Base-by-base conservation (phyloP, 2,888 invertebrate genomes). In the Onthophagus sagittarius region DNA sequence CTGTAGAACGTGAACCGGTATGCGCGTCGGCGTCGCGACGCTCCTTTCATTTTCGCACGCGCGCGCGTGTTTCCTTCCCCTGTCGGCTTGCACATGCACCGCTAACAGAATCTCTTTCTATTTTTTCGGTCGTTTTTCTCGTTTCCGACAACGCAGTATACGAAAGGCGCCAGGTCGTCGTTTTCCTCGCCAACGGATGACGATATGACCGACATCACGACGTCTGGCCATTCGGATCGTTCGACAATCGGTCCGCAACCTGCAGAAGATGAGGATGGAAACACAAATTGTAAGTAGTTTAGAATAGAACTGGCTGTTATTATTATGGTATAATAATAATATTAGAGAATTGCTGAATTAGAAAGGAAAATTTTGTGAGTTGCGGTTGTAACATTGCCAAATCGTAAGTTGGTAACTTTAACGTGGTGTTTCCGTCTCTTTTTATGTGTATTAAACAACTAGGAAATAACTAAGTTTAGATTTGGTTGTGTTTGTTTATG, bases 181-280 rank as follows among this genome's bases (percentile, higher is more conserved):
- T 53, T 53, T 53, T 53, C 67, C 9, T 86, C 86, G 79, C 86
- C 86, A 67, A 88, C 86, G 73, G 90, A 90, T 83, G 90, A 90
- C 84, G 90, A 90, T 82, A 91, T 91, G 90, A 89, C 90, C 79
- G 90, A 90, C 83, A 90, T 91, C 77, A 88, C 88, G 70, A 89
- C 90, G 76, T 86, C 88, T 74, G 81, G 81, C 64, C 80, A 80
- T 72, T 79, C 77, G 74, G 79, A 78, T 63, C 74, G 79, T 31
- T 77, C 77, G 7, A 78, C 80, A 33, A 79, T 83, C 75, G 76
- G 81, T 74, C 80, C 80, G 33, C 84, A 83, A 11, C 9, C n/a
- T 5, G 23, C 67, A 6, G 83, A 84, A 69, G 85, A 85, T 6
- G 80, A 81, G 14, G 83, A 84, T 74, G 81, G 82, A 14, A 79